These are phyloP conservation scores for Tetragnatha versicolor DNA, from an alignment of 1,140 invertebrate genomes.

Conservation along the genomic window DNA sequence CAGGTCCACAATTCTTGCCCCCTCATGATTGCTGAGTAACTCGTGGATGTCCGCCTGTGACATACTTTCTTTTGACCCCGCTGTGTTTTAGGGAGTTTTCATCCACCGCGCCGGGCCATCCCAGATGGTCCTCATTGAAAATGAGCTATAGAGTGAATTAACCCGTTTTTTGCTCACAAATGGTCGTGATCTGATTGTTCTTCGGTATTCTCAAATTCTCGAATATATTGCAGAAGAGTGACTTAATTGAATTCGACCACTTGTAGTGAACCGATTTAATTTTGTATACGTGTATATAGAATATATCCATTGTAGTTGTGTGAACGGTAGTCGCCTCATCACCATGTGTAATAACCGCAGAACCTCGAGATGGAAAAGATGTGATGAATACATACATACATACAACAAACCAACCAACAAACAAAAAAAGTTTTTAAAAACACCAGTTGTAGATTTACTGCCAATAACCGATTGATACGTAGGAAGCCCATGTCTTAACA, in stretches of 20 bases:
- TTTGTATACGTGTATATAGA: conserved; percentile 56
- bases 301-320: conserved; percentile 39
- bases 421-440: conserved; percentile 30
- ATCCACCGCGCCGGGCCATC: conserved; percentile 30
- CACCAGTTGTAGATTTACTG: conserved; percentile 36
- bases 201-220: conserved; percentile 41
- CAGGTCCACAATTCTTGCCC: not conserved
- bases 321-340: conserved; percentile 33
- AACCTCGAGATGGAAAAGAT: conserved; percentile 35
- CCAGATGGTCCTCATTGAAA: conserved; percentile 11
- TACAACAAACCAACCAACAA: no score
- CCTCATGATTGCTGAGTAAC: conserved; percentile 38
- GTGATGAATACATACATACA: no score
- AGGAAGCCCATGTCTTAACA: conserved; percentile 38
- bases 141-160: conserved; percentile 51
- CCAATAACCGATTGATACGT: conserved; percentile 51
- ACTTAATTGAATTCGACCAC: conserved; percentile 30
- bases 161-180: conserved; percentile 44
- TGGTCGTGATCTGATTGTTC: conserved; percentile 49
- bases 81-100: conserved; percentile 28
- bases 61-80: conserved; percentile 32
- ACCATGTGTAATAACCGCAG: conserved; percentile 49
- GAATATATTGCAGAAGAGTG: conserved; percentile 28
- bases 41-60: conserved; percentile 25
- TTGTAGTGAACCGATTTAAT: conserved; percentile 50